Base-by-base conservation (phyloP, 2,888 invertebrate genomes). In the Dilophus febrilis region DNA sequence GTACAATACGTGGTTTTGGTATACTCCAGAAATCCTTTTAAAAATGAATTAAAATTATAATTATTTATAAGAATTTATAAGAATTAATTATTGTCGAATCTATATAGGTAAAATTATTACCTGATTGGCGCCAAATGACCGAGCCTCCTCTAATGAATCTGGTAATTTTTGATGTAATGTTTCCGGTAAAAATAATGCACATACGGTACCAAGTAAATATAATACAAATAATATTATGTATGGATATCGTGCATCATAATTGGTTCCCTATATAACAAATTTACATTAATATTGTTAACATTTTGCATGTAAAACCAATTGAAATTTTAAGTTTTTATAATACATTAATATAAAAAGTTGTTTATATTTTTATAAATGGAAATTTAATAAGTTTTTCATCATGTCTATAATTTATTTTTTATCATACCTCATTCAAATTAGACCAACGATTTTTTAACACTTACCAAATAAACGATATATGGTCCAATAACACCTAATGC, bases 61-160 rank as follows among this genome's bases (percentile, higher is more conserved):
- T 30, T 30, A 30, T 12, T n/a, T 30, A 12, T 8, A 8, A 8
- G 30, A n/a, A 12, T 5, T 11, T 11, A 5, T 8, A 30, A 30
- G n/a, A n/a, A n/a, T n/a, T n/a, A n/a, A n/a, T n/a, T n/a, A n/a
- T n/a, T n/a, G n/a, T n/a, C n/a, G n/a, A n/a, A n/a, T n/a, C n/a
- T n/a, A n/a, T n/a, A n/a, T 22, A 22, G 8, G 26, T 13, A 14
- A 7, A 7, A 28, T 28, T 14, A 37, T n/a, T 37, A 42, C 45
- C 32, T 62, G 60, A 42, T 59, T 54, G 45, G 54, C 58, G 33
- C 74, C 74, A 56, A 75, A 74, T 18, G 57, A 51, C 47, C 66
- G 61, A 1, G 74, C 73, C 47, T 77, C 77, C 49, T 66, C 65
- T 45, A 76, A 53, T 4, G 74, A 72, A 59, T 76, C 75, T 33